Conservation (phyloP, 1,140 invertebrate species). For the Zaprionus lachaisei region DNA sequence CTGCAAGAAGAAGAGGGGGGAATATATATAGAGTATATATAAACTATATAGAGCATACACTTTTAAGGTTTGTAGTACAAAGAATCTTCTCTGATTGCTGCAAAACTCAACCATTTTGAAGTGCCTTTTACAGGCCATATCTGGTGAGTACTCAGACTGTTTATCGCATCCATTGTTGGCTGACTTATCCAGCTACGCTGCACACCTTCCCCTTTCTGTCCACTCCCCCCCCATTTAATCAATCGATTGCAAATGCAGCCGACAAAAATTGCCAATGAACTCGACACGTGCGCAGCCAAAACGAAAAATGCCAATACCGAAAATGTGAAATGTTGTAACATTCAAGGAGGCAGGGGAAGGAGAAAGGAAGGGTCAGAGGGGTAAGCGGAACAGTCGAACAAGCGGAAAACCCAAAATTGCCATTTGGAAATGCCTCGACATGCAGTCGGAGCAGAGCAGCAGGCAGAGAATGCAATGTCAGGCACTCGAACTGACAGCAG, state of each 20-base stretch:
- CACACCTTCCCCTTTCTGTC: too few relatives aligned
- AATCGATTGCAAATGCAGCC: constrained; percentile 41
- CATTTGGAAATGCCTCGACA: constrained; percentile 29
- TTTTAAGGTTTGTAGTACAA: not conserved
- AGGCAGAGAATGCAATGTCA: constrained; percentile 37
- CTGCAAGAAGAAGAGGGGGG: not conserved
- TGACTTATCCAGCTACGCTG: not conserved
- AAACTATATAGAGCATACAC: not conserved
- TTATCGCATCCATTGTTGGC: constrained; percentile 11
- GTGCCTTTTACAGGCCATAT: not conserved
- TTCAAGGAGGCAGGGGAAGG: not conserved
- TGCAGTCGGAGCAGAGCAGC: constrained; percentile 8
- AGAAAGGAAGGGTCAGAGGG: not conserved
- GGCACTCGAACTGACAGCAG: constrained; percentile 27
- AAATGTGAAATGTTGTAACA: constrained; percentile 14
- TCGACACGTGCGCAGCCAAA: constrained; percentile 24
- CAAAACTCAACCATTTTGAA: not conserved
- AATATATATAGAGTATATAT: not conserved
- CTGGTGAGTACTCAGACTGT: not conserved
- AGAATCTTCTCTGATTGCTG: not conserved
- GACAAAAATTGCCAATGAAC: constrained; percentile 37
- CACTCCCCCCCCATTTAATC: constrained; percentile 21
- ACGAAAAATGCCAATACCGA: constrained; percentile 1
- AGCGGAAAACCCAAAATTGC: constrained; percentile 29
- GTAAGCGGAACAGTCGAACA: not conserved